These are phyloP conservation scores for Agriopis marginaria DNA, from an alignment of 2,888 invertebrate genomes.

Conservation along the genomic window DNA sequence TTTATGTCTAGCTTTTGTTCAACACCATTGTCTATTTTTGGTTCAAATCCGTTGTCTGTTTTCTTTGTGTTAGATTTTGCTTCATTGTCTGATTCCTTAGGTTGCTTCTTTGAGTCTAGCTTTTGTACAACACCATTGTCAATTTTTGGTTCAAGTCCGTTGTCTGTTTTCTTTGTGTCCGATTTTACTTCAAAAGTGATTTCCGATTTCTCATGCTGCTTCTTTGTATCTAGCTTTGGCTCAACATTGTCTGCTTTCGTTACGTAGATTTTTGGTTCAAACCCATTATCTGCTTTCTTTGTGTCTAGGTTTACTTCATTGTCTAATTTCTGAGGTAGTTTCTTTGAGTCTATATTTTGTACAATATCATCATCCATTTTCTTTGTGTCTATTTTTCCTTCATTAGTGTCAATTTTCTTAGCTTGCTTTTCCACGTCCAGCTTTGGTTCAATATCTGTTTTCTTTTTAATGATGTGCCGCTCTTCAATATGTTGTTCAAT, in stretches of 20 bases:
- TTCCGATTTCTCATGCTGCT: not conserved
- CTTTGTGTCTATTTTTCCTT: not conserved
- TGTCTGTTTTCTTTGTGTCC: not conserved
- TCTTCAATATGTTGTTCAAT: conserved; percentile 16
- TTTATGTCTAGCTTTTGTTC: not conserved
- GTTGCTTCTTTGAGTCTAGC: not conserved
- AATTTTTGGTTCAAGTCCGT: not conserved
- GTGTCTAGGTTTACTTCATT: not conserved
- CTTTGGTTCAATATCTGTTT: not conserved
- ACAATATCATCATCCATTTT: not conserved
- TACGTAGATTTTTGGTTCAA: not conserved
- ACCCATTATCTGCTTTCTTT: not conserved
- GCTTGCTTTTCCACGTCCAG: not conserved
- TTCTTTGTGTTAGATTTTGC: not conserved
- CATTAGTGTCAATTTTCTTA: not conserved
- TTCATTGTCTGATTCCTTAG: not conserved
- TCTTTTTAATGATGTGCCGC: not conserved
- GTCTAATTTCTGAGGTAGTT: not conserved
- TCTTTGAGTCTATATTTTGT: not conserved
- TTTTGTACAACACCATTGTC: not conserved
- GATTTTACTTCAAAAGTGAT: not conserved
- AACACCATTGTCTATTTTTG: not conserved
- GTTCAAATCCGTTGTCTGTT: not conserved
- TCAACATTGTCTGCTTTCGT: not conserved
- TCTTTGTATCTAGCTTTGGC: not conserved